These are phyloP conservation scores for Trichonephila inaurata DNA, from an alignment of 1,140 invertebrate genomes.

Conservation along the genomic window DNA sequence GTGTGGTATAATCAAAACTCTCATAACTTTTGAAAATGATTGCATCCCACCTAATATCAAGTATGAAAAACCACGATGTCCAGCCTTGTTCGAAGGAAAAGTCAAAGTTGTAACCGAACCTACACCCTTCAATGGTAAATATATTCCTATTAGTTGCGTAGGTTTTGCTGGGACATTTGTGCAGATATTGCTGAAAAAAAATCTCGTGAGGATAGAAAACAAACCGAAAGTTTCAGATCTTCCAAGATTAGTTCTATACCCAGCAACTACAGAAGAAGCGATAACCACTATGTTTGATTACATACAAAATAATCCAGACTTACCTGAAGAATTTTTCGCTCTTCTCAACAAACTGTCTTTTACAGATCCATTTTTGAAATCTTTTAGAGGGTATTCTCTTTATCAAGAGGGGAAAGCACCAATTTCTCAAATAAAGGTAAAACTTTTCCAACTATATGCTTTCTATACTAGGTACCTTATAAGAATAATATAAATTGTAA, in stretches of 20 bases:
- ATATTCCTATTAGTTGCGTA: constrained; percentile 95
- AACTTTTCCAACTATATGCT: neutral
- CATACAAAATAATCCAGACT: constrained; percentile 79
- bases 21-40: constrained; percentile 82
- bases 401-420: neutral
- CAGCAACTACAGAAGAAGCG: constrained; percentile 82
- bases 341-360: constrained; percentile 60
- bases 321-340: constrained; percentile 69
- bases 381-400: constrained; percentile 47
- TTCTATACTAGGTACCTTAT: no score
- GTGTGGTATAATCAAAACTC: constrained; percentile 81
- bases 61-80: constrained; percentile 83
- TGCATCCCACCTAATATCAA: constrained; percentile 83
- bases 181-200: constrained; percentile 91
- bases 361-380: constrained; percentile 1
- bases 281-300: constrained; percentile 80
- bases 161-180: constrained; percentile 99
- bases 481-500: no score
- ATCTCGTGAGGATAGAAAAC: neutral
- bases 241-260: constrained; percentile 80
- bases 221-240: neutral
- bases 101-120: constrained; percentile 84
- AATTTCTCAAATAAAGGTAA: constrained; percentile 30
- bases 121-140: constrained; percentile 88
- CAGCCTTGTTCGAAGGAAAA: constrained; percentile 86